phyloP scores from a whole-genome alignment of 1,140 invertebrate species.

The Protaetia brevitarsis region DNA sequence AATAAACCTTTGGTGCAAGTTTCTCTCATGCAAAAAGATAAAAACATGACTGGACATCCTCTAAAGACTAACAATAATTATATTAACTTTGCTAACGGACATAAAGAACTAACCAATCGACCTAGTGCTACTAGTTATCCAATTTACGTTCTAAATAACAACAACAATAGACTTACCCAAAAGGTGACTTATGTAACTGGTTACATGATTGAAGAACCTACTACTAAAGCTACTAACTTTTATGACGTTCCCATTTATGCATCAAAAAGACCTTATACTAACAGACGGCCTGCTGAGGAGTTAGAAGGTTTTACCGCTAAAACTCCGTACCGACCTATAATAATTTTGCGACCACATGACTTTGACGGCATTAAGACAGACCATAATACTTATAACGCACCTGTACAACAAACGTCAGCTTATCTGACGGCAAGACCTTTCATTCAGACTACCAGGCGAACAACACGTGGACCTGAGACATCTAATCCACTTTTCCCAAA shows the following conservation, averaged over 20 bases:
- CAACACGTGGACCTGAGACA: conserved; percentile 21
- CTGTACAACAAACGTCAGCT: not conserved
- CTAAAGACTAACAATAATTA: conserved; percentile 4
- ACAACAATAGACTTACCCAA: not conserved
- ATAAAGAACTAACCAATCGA: not conserved
- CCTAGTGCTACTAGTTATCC: conserved; percentile 1
- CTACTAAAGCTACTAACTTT: not conserved
- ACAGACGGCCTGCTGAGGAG: not conserved
- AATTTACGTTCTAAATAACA: conserved; percentile 1
- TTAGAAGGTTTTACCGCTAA: not conserved
- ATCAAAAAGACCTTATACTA: not conserved
- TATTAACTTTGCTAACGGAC: not conserved
- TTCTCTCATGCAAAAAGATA: not conserved
- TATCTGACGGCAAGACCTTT: not conserved
- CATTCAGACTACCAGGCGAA: conserved; percentile 9
- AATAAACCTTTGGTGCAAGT: conserved; percentile 9
- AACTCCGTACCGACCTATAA: not conserved
- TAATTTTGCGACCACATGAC: not conserved
- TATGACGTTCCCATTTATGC: not conserved
- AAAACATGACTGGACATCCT: conserved; percentile 1
- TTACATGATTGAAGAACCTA: not conserved
- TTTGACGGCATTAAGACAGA: not conserved
- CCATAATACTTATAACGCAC: not conserved
- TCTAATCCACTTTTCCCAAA: conserved; percentile 35
- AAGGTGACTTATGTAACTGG: conserved; percentile 5